Percentiles rank a stretch among this genome's conserved stretches.
phyloP scores from a whole-genome alignment of 2,888 invertebrate species.

The Acrobasis repandana region DNA sequence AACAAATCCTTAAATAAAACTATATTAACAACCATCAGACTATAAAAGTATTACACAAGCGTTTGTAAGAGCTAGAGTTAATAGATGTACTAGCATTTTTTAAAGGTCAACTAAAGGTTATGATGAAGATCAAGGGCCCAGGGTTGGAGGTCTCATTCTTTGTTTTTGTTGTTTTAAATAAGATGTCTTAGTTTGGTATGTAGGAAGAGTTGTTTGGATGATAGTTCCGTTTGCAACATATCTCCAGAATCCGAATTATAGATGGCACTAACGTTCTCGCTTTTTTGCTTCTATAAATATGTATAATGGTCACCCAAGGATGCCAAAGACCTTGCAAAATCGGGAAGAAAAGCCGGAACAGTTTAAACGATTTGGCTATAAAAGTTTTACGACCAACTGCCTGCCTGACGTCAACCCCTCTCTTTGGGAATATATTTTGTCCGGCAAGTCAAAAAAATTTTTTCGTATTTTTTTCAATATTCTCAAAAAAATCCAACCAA shows the following conservation, averaged over 20 bases:
- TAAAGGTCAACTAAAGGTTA: slow-evolving; percentile 18
- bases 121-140: slow-evolving; percentile 15
- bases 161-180: not conserved
- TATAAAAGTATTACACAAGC: slow-evolving; percentile 10
- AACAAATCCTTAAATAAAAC: not conserved
- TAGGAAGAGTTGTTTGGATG: not conserved
- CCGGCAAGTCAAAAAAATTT: too few species aligned
- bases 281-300: too few species aligned
- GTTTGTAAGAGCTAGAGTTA: slow-evolving; percentile 6
- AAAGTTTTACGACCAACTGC: too few species aligned
- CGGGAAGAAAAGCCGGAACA: too few species aligned
- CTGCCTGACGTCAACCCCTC: too few species aligned
- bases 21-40: slow-evolving; percentile 13
- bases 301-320: too few species aligned
- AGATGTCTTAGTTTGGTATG: not conserved
- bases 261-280: too few species aligned
- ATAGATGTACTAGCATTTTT: slow-evolving; percentile 18
- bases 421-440: too few species aligned
- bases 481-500: too few species aligned
- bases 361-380: too few species aligned
- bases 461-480: too few species aligned
- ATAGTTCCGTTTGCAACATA: not conserved
- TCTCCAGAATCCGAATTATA: not conserved
- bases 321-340: too few species aligned
- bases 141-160: slow-evolving; percentile 14